These are phyloP conservation scores for Stylophora pistillata DNA, from an alignment of 64 coral and sea anemone genomes.

Conservation along the genomic window DNA sequence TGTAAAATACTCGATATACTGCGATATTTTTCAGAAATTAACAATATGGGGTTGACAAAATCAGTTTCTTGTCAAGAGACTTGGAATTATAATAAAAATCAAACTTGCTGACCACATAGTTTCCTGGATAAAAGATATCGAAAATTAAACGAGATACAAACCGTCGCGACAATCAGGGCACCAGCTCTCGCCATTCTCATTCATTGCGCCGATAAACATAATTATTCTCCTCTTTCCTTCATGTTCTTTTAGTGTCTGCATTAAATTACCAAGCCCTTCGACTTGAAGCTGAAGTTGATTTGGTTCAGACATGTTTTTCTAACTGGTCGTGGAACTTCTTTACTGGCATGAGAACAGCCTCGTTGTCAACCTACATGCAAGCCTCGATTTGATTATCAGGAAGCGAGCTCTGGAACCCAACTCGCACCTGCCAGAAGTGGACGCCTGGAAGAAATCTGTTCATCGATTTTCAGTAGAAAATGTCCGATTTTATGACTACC, in stretches of 20 bases:
- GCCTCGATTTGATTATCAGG: background rate
- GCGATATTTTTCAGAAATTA: background rate
- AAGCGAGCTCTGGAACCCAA: no score
- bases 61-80: background rate
- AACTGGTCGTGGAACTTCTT: background rate
- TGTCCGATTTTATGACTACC: background rate
- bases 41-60: background rate
- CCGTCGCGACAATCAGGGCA: conserved; percentile 75
- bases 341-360: background rate
- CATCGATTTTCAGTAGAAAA: no score
- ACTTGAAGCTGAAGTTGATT: conserved; percentile 42
- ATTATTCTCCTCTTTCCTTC: conserved; percentile 40
- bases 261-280: conserved; percentile 35
- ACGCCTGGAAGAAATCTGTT: no score
- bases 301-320: conserved; percentile 29
- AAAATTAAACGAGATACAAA: conserved; percentile 15
- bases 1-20: background rate
- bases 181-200: conserved; percentile 63
- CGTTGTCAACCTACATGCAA: background rate
- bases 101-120: background rate
- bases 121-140: background rate
- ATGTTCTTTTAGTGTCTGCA: conserved; percentile 27
- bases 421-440: no score
- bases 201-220: conserved; percentile 70
- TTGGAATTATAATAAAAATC: background rate